These are phyloP conservation scores for Platichthys flesus DNA, from an alignment of 2,113 vertebrate genomes.

Conservation along the genomic window DNA sequence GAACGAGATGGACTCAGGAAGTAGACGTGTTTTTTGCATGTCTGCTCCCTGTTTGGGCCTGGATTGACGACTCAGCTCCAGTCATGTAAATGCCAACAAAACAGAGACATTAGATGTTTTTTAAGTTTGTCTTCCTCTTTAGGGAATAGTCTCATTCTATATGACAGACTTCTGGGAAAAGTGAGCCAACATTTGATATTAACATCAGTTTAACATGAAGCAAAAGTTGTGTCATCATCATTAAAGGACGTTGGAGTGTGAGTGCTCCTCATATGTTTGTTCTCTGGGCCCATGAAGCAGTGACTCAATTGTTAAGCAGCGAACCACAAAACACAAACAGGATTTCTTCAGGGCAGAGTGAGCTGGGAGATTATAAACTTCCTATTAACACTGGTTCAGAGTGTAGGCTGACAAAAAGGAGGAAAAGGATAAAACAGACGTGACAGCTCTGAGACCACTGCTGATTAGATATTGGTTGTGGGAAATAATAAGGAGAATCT, in stretches of 20 bases:
- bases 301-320: conserved; percentile 45
- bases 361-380: conserved; percentile 1
- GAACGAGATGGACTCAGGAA: not conserved
- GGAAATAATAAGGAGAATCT: not conserved
- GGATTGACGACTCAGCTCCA: not conserved
- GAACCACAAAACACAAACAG: conserved; percentile 34
- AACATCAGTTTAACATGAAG: no score
- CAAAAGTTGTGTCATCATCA: conserved; percentile 1
- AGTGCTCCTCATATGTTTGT: conserved; percentile 38
- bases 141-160: not conserved
- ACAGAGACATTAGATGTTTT: not conserved
- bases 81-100: not conserved
- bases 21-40: not conserved
- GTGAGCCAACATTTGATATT: not conserved
- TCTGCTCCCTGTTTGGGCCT: not conserved
- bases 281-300: conserved; percentile 28
- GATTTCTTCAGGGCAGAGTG: conserved; percentile 8
- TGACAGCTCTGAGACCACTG: not conserved
- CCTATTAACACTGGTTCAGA: not conserved
- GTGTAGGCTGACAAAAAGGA: not conserved
- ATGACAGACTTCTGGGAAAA: not conserved
- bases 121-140: not conserved
- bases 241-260: conserved; percentile 10
- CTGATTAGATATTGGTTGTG: conserved; percentile 20
- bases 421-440: not conserved